Evolutionary conservation across 2,113 vertebrate genomes (phyloP), one percentile per base, ranked within the genome.

Genomic region (Pionites leucogaster): DNA sequence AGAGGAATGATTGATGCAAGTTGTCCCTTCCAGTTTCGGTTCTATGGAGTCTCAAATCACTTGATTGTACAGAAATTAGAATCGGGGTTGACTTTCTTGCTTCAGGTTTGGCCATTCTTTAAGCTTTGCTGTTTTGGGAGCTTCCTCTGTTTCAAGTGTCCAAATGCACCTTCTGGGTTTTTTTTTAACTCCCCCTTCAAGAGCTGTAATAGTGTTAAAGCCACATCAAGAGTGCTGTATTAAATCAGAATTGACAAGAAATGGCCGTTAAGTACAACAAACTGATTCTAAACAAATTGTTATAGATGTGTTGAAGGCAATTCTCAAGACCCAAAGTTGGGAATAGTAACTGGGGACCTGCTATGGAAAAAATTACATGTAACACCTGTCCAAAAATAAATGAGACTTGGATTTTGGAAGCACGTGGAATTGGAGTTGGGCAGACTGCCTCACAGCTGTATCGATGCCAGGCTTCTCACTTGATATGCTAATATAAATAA

Each of bases 91-190:
- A 14, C 9, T 65, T 72, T 29, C 28, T 72, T 75, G 27, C 22
- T 9, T 68, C 3, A 42, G 41, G 16, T 18, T 57, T 49, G 7
- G 11, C 24, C 3, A 60, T 77, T 49, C 46, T 86, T 63, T 50
- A 33, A 85, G 24, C 4, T 70, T 71, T 4, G 1, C 19, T 72
- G 18, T 4, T 93, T 69, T 81, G 28, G 20, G 49, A 77, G 13
- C 18, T 90, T 74, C 29, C 4, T 14, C 5, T 2, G 17, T 37
- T 49, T 4, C 33, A 62, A 72, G 65, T 7, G n/a, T 62, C 10
- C 0, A 75, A 15, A 10, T 65, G 24, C 4, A 17, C 14, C 0
- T 3, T 37, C 7, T n/a, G 1, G 13, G 7, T 13, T 14, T 23
- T 31, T 31, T n/a, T 39, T 13, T 8, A n/a, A 2, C 3, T 0